Conservation (phyloP, 2,797 vertebrate genomes). For the Acanthurus tractus region DNA sequence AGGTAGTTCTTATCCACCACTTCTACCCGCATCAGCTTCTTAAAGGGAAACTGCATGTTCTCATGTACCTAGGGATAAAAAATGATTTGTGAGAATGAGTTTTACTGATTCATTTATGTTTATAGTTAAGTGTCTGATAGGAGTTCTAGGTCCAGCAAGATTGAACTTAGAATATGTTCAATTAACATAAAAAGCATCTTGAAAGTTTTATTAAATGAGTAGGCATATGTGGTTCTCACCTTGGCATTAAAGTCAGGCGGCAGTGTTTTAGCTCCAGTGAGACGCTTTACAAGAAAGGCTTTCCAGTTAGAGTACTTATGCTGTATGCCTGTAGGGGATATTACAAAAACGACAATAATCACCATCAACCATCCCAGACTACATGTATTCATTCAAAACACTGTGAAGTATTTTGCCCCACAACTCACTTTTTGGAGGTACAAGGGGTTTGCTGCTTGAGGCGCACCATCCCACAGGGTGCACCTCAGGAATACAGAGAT, state of each 20-base stretch:
- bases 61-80: slow-evolving; percentile 89
- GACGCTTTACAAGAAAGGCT: slow-evolving; percentile 97
- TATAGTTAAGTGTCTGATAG: neutral
- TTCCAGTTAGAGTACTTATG: slow-evolving; percentile 99
- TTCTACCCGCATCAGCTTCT: slow-evolving; percentile 97
- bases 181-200: neutral
- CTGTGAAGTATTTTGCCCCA: too few species aligned
- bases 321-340: slow-evolving; percentile 91
- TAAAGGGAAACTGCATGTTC: slow-evolving; percentile 97
- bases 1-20: slow-evolving; percentile 99
- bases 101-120: neutral
- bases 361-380: neutral
- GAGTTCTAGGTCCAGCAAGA: neutral
- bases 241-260: slow-evolving; percentile 95
- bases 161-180: neutral
- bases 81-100: accelerated
- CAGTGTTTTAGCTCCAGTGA: slow-evolving; percentile 99
- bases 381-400: neutral
- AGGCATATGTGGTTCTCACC: slow-evolving; percentile 81
- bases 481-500: slow-evolving; percentile 93
- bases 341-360: slow-evolving; percentile 13
- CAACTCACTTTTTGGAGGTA: slow-evolving; percentile 95
- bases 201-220: neutral
- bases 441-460: slow-evolving; percentile 95
- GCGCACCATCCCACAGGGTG: slow-evolving; percentile 99